A percentile compares a stretch with the other conserved stretches of the same genome.
phyloP scores from a whole-genome alignment of 2,113 vertebrate genomes.

The Natator depressus region DNA sequence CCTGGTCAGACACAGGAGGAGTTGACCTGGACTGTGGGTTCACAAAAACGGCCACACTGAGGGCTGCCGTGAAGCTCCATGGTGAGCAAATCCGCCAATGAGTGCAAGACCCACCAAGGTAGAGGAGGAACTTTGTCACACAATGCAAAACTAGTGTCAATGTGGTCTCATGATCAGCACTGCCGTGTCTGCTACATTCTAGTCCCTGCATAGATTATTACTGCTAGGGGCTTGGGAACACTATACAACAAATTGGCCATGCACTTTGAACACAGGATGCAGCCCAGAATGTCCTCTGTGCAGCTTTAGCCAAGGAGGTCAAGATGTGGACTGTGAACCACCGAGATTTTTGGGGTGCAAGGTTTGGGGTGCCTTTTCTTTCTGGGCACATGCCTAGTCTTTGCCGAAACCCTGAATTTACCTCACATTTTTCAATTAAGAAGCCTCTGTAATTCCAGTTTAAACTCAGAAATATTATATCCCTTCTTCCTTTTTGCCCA shows the following conservation, averaged over 20 bases:
- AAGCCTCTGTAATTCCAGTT: background rate
- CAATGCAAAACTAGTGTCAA: too few relatives aligned
- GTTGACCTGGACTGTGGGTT: too few relatives aligned
- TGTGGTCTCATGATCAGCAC: background rate
- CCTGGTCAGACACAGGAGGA: too few relatives aligned
- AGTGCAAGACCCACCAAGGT: too few relatives aligned
- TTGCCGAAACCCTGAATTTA: background rate
- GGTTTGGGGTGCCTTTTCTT: background rate
- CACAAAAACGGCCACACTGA: too few relatives aligned
- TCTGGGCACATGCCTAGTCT: background rate
- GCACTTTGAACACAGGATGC: background rate
- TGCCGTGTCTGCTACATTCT: background rate
- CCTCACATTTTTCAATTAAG: background rate
- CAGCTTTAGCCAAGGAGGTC: background rate
- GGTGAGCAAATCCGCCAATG: too few relatives aligned
- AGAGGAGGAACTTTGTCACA: too few relatives aligned
- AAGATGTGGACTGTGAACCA: background rate
- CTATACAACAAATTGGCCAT: background rate
- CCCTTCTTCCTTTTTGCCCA: rapidly evolving
- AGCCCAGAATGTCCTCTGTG: background rate
- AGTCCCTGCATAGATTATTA: background rate
- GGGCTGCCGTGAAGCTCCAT: too few relatives aligned
- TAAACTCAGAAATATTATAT: background rate
- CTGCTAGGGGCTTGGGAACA: background rate
- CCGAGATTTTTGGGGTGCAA: background rate